Base-by-base conservation (phyloP, 1,140 invertebrate species). In the Papilio glaucus region DNA sequence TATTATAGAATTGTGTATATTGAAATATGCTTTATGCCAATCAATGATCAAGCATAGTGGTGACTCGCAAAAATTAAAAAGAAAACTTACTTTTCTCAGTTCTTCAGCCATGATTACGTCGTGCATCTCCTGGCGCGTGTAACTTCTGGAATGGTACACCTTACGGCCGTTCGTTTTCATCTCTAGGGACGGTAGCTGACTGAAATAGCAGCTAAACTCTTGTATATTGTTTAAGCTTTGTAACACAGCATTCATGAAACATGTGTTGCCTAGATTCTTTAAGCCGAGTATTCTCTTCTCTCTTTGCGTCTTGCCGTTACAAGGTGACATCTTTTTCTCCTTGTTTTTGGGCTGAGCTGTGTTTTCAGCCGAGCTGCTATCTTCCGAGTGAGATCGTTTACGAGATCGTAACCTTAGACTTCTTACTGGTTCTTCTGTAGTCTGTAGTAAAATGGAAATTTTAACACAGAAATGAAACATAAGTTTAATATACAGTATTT, bases 231-330 rank as follows among this genome's bases (percentile, higher is more conserved):
- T 97, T 81, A 98, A 94, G 77, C 96, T 97, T 85, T 98, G 97
- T 70, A 98, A 93, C 53, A 98, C 97, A 71, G 96, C 96, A 93
- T 97, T 98, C 97, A 98, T 98, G 89, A 98, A 98, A 90, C 97
- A 98, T 73, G 97, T 98, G 85, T 98, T 98, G 74, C 97, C 97
- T 85, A 97, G 94, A 93, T 98, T 98, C 81, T 96, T 94, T 79
- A 98, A 94, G 33, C 97, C 97, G 76, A 97, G 95, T 61, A 96
- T 95, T 91, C 95, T 96, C 81, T 95, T 95, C 72, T 95, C 94
- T 88, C 94, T 90, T 80, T 88, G 86, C 77, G 72, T 89, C 75
- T 89, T 92, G 26, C 91, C 88, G 39, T 93, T 93, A 37, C 80
- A 85, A 33, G 83, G 77, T 10, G 85, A 85, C n/a, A 77, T n/a